These are phyloP conservation scores for Ophion ventricosus DNA, from an alignment of 2,888 invertebrate genomes.

Conservation along the genomic window DNA sequence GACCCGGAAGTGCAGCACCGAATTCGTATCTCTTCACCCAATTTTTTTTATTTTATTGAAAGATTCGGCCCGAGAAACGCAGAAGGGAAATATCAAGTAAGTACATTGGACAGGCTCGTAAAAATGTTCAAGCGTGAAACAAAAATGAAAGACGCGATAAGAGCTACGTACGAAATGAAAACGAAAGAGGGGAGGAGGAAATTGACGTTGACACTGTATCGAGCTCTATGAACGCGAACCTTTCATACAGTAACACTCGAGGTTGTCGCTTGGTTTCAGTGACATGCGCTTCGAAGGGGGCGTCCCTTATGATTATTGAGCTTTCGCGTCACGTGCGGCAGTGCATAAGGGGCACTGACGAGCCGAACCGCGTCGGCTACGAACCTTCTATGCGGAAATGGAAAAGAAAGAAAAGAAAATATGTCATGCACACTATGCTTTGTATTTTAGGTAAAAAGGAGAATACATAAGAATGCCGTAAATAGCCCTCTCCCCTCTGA, in stretches of 20 bases:
- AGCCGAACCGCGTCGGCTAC: constrained; percentile 37
- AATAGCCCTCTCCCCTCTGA: background rate
- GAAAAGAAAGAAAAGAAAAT: constrained; percentile 34
- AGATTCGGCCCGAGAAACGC: background rate
- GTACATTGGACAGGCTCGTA: constrained; percentile 13
- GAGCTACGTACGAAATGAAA: constrained; percentile 46
- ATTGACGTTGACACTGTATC: constrained; percentile 30
- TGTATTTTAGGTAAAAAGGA: constrained; percentile 28
- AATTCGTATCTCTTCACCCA: background rate
- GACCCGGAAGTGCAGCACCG: constrained; percentile 54
- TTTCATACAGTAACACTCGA: constrained; percentile 29
- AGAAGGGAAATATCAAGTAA: constrained; percentile 7
- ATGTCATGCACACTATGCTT: constrained; percentile 28
- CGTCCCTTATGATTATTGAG: constrained; percentile 68
- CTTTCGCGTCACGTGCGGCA: constrained; percentile 76
- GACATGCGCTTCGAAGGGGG: constrained; percentile 75
- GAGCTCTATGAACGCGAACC: constrained; percentile 35
- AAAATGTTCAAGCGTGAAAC: constrained; percentile 46
- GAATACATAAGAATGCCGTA: constrained; percentile 14
- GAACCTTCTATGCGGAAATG: constrained; percentile 37
- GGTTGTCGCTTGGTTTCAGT: constrained; percentile 69
- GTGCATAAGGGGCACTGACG: constrained; percentile 50
- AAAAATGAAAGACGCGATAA: constrained; percentile 36
- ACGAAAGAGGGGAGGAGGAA: constrained; percentile 59
- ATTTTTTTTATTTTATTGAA: background rate